phyloP scores from a whole-genome alignment of 2,888 invertebrate genomes.

The Torymus auratus region DNA sequence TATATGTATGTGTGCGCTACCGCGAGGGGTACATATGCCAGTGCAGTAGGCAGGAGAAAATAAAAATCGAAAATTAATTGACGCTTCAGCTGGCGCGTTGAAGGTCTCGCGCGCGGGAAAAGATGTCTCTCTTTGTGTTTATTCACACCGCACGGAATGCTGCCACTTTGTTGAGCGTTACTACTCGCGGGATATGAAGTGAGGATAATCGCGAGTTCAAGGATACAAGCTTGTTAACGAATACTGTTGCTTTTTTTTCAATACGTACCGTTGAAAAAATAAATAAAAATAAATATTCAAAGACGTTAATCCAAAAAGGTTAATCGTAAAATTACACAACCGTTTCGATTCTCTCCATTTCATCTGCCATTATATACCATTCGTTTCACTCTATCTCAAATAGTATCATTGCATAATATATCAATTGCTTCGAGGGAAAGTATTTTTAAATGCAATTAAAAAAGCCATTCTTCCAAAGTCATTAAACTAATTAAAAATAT shows the following conservation, averaged over 20 bases:
- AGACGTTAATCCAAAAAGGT: too few relatives aligned
- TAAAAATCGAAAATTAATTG: constrained; percentile 49
- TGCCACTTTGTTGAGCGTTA: constrained; percentile 13
- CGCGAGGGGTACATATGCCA: too few relatives aligned
- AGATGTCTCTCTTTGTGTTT: constrained; percentile 9
- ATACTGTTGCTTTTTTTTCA: too few relatives aligned
- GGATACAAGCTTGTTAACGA: too few relatives aligned
- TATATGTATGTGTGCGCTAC: too few relatives aligned
- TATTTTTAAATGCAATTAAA: not conserved
- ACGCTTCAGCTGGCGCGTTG: constrained; percentile 21
- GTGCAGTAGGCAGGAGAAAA: not conserved
- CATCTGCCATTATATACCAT: constrained; percentile 2
- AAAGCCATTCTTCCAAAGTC: not conserved
- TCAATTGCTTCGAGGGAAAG: constrained; percentile 28
- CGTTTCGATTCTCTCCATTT: not conserved
- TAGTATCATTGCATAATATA: constrained; percentile 18
- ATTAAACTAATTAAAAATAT: not conserved
- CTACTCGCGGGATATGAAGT: not conserved
- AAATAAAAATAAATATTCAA: too few relatives aligned
- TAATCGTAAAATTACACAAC: not conserved
- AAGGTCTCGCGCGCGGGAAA: constrained; percentile 21
- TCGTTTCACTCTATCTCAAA: not conserved
- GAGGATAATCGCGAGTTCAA: too few relatives aligned
- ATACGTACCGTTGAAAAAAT: too few relatives aligned
- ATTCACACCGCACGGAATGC: constrained; percentile 35